Evolutionary conservation across 2,888 invertebrate species (phyloP).

Genomic region (Sthenelais limicola): DNA sequence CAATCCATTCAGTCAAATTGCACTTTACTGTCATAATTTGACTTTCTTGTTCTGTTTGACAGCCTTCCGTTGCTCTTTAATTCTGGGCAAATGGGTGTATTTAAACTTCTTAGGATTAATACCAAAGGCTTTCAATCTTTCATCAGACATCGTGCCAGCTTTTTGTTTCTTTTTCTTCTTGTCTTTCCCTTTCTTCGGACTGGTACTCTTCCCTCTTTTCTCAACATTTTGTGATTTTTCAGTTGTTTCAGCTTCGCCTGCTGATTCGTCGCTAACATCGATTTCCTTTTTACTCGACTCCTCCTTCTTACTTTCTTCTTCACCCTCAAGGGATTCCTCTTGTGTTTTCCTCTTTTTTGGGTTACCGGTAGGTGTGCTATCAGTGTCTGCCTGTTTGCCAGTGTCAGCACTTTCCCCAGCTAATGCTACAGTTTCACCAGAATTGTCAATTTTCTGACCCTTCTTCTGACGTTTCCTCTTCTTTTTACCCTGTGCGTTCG

Average conservation of each 20-base stretch:
- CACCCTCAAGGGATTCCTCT: not conserved
- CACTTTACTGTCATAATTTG: too few species aligned
- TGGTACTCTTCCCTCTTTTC: conserved; percentile 41
- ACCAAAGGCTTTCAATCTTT: conserved; percentile 90
- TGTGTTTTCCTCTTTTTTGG: not conserved
- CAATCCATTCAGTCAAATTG: too few species aligned
- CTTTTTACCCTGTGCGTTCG: not conserved
- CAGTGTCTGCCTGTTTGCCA: not conserved
- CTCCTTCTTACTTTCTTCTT: conserved; percentile 2
- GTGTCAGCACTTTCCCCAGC: not conserved
- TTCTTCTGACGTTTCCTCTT: conserved; percentile 19
- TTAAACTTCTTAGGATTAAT: conserved; percentile 71
- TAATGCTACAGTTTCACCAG: not conserved
- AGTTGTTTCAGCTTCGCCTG: not conserved
- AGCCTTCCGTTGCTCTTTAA: conserved; percentile 14
- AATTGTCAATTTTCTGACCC: not conserved
- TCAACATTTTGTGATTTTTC: conserved; percentile 41
- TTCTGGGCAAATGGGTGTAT: conserved; percentile 56
- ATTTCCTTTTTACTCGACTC: not conserved
- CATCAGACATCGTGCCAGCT: conserved; percentile 77
- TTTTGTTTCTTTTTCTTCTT: conserved; percentile 51
- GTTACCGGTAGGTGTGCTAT: conserved; percentile 40
- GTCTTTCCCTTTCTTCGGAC: conserved; percentile 16
- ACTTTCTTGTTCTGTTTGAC: conserved; percentile 4
- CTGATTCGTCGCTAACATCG: conserved; percentile 16